Percentiles rank a stretch among this genome's conserved stretches.
Conservation (phyloP, 1,140 invertebrate genomes). For the Ips nitidus region DNA sequence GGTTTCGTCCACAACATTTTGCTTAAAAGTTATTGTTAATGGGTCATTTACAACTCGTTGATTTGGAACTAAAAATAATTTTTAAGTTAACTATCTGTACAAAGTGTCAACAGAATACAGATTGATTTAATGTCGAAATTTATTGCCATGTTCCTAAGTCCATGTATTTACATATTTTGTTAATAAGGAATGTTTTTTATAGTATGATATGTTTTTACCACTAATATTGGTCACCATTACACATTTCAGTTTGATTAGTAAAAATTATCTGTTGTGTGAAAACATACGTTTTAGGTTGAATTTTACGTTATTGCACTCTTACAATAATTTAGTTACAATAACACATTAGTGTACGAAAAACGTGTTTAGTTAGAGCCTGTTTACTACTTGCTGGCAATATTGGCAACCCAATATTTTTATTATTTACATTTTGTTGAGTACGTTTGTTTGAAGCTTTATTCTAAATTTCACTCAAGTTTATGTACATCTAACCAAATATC, state of each 20-base stretch:
- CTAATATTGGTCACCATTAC: too few species aligned
- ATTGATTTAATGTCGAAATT: constrained; percentile 7
- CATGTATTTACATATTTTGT: not conserved
- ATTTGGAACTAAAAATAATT: not conserved
- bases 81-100: not conserved
- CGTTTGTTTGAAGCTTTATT: too few species aligned
- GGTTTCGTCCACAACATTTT: too few species aligned
- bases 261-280: too few species aligned
- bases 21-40: constrained; percentile 4
- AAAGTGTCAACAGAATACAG: not conserved
- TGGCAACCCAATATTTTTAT: constrained; percentile 6
- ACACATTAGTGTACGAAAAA: too few species aligned
- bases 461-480: too few species aligned
- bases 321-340: too few species aligned
- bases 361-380: constrained; percentile 10
- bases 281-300: too few species aligned
- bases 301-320: too few species aligned
- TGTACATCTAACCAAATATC: too few species aligned
- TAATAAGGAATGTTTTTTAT: constrained; percentile 5
- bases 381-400: constrained; percentile 27
- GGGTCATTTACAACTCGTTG: not conserved
- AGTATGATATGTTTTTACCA: constrained; percentile 3
- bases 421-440: not conserved
- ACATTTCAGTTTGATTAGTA: too few species aligned
- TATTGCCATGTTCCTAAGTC: constrained; percentile 7